Evolutionary conservation across 2,888 invertebrate genomes (phyloP).

Genomic region (Clusia tigrina): DNA sequence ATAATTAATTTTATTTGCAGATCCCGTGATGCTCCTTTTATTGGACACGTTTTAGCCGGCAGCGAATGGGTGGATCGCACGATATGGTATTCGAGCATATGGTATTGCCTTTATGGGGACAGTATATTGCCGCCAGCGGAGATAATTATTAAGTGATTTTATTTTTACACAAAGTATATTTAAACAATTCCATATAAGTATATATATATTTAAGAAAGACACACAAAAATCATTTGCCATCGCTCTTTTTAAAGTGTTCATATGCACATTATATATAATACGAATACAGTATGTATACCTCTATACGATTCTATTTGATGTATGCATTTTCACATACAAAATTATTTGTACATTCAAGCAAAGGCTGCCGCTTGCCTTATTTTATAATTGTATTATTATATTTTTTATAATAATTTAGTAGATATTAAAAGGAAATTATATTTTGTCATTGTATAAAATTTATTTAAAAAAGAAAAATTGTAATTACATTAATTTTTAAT

Average conservation of each 20-base stretch:
- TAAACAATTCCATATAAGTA: background rate
- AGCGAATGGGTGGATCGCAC: conserved; percentile 77
- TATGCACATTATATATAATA: background rate
- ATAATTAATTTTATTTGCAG: conserved; percentile 60
- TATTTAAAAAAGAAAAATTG: too few relatives aligned
- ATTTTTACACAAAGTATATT: background rate
- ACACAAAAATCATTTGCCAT: conserved; percentile 1
- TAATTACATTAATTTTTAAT: too few relatives aligned
- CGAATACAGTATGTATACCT: background rate
- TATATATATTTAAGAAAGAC: too few relatives aligned
- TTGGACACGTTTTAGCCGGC: conserved; percentile 83
- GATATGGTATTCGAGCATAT: conserved; percentile 82
- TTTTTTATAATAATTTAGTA: too few relatives aligned
- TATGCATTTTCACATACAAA: background rate
- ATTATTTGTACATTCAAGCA: background rate
- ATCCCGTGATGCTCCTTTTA: conserved; percentile 79
- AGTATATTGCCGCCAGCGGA: conserved; percentile 68
- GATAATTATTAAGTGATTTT: conserved; percentile 50
- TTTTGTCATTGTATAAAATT: too few relatives aligned
- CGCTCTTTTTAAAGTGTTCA: background rate
- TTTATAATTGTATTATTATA: too few relatives aligned
- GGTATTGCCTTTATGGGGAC: conserved; percentile 74
- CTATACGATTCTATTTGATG: background rate
- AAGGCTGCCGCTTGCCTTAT: background rate
- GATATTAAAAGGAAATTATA: too few relatives aligned